Evolutionary conservation across 2,113 vertebrate genomes (phyloP).

Genomic region (Burhinus oedicnemus): DNA sequence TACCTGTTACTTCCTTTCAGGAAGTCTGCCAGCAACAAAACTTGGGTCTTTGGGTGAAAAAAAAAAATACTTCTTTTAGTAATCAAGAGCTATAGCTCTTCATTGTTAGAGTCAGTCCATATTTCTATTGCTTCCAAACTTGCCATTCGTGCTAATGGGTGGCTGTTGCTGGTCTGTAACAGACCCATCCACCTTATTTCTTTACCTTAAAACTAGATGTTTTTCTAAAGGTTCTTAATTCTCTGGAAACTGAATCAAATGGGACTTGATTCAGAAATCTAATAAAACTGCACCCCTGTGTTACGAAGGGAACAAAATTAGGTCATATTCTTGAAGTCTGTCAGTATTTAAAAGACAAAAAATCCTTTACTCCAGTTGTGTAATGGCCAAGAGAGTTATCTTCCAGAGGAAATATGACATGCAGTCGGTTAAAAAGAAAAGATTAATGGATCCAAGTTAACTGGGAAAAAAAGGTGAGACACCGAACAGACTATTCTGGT

Average conservation of each 20-base stretch:
- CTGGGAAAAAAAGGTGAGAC: not conserved
- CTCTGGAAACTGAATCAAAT: not conserved
- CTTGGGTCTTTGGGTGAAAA: not conserved
- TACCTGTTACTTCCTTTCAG: not conserved
- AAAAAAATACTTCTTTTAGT: not conserved
- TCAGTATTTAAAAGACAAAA: not conserved
- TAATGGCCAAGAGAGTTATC: not conserved
- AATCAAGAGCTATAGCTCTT: not conserved
- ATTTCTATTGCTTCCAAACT: not conserved
- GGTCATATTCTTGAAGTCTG: not conserved
- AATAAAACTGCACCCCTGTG: not conserved
- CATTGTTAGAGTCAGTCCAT: not conserved
- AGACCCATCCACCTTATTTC: not conserved
- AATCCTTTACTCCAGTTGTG: not conserved
- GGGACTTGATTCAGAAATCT: not conserved
- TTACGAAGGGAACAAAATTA: not conserved
- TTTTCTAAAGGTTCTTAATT: not conserved
- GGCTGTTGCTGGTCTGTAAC: not conserved
- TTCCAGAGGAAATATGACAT: not conserved
- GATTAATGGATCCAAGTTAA: not conserved
- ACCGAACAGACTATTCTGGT: not conserved
- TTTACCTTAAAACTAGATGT: not conserved
- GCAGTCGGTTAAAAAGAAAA: not conserved
- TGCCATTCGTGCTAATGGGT: not conserved
- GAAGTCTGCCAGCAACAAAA: not conserved